Evolutionary conservation across 2,797 vertebrate species (phyloP), one percentile per base, ranked within the genome.

Genomic region (Pseudocheirus occidentalis): DNA sequence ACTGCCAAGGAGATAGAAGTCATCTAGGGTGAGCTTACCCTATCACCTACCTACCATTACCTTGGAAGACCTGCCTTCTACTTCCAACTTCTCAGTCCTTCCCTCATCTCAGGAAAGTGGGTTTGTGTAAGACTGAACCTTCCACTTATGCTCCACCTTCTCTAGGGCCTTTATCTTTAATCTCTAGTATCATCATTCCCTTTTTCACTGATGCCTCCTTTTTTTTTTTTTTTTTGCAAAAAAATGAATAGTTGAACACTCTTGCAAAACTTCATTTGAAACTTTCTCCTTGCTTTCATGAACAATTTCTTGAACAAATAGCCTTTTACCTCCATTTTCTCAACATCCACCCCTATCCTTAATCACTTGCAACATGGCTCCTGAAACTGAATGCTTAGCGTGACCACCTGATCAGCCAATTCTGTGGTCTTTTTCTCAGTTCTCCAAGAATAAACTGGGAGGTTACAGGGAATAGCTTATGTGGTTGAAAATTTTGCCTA

Each of bases 331-430:
- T 94, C 46, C 27, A 14, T 94, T 96, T 91, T 5, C 12, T 54
- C 10, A 29, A 24, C 28, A 40, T 95, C 56, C 94, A 13, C 87
- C 10, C 73, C 73, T 94, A 5, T 93, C 2, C 92, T 0, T 91
- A 92, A n/a, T 52, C 50, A 24, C 96, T 2, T 92, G 0, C 90
- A 73, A 91, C 92, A 40, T 95, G 90, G 4, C 73, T 28, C 94
- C 90, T 95, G 93, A 96, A 97, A 90, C 90, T 40, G 24, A 81
- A 9, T 93, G 55, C 92, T 95, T 29, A 27, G 31, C 94, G 90
- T 92, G 95, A 18, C 31, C 94, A 87, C 18, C 66, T 59, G 2
- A 92, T 92, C 90, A 95, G 90, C n/a, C 94, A 46, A 90, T 93
- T 90, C 27, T 31, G 93, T 92, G 10, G 34, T 95, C 34, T 94